phyloP scores from a whole-genome alignment of 2,888 invertebrate genomes.

The Adelognathus sp. region DNA sequence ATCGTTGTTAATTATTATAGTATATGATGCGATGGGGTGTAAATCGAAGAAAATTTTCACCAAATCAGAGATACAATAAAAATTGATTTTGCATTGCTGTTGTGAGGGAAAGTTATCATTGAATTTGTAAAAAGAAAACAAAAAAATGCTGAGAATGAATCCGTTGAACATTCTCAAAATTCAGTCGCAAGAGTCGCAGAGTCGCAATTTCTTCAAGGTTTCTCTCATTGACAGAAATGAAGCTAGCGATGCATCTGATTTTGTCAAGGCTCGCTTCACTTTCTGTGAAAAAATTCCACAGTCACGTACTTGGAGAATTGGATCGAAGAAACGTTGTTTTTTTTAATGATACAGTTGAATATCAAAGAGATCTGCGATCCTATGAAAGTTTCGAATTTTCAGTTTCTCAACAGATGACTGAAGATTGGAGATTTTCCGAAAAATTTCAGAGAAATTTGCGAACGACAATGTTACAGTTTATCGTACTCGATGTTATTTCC shows the following conservation, averaged over 20 bases:
- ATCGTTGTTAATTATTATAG: too few species aligned
- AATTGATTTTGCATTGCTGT: too few species aligned
- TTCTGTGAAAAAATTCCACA: not conserved
- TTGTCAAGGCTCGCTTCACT: not conserved
- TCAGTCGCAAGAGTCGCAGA: not conserved
- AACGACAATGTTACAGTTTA: not conserved
- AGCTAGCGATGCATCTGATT: not conserved
- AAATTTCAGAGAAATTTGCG: not conserved
- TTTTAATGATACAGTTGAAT: not conserved
- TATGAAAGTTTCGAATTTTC: not conserved
- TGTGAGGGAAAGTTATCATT: too few species aligned
- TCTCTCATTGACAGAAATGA: not conserved
- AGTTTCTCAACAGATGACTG: not conserved
- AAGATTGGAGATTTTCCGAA: not conserved
- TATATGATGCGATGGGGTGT: too few species aligned
- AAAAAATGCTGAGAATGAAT: too few species aligned
- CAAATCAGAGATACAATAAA: too few species aligned
- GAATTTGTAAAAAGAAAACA: too few species aligned
- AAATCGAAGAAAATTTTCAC: too few species aligned
- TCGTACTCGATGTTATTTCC: not conserved
- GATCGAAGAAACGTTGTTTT: not conserved
- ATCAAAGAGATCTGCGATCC: not conserved
- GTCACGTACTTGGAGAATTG: not conserved
- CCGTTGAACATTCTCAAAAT: too few species aligned
- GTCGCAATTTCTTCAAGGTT: not conserved